Evolutionary conservation across 2,888 invertebrate genomes (phyloP), one percentile per base, ranked within the genome.

Genomic region (Cremastinae sp.): DNA sequence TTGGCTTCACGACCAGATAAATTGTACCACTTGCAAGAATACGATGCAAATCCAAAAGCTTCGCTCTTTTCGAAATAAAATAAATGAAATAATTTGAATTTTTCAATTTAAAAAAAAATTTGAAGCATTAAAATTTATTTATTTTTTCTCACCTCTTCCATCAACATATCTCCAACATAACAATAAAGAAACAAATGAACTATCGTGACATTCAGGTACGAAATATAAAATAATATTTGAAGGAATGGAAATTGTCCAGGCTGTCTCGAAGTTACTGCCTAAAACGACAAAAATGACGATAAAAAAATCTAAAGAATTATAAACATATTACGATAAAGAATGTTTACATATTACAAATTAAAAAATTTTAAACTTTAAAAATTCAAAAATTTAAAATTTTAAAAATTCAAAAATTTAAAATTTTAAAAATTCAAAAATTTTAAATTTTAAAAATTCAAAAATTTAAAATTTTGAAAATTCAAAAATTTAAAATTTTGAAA

Each of bases 11-110:
- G 74, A 7, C 74, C 18, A 1, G 74, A 51, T 7, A 80, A 74
- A 43, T 64, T 58, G 41, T 80, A 83, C 82, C 83, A 82, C 3
- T 68, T 45, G 37, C 79, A 80, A 2, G 75, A 59, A 20, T 82
- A 83, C 4, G 47, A 78, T 14, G 81, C 78, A 4, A 64, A 4
- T 14, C 70, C 71, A 10, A 83, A 22, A 28, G 53, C 74, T 12
- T 78, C 55, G 53, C 77, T 76, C 81, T 75, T 64, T 20, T 10
- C n/a, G 20, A 2, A 28, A 1, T 2, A n/a, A 41, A 59, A 59
- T 16, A 9, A 18, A 55, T 56, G n/a, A 45, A 49, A 12, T 3
- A 16, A 20, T 45, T 35, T 7, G 8, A 37, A 12, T 12, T 45
- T 45, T 45, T 62, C n/a, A 12, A n/a, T 61, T n/a, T 10, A 9